Evolutionary conservation across 2,888 invertebrate genomes (phyloP), one percentile per base, ranked within the genome.

Genomic region (Agrilus mali): DNA sequence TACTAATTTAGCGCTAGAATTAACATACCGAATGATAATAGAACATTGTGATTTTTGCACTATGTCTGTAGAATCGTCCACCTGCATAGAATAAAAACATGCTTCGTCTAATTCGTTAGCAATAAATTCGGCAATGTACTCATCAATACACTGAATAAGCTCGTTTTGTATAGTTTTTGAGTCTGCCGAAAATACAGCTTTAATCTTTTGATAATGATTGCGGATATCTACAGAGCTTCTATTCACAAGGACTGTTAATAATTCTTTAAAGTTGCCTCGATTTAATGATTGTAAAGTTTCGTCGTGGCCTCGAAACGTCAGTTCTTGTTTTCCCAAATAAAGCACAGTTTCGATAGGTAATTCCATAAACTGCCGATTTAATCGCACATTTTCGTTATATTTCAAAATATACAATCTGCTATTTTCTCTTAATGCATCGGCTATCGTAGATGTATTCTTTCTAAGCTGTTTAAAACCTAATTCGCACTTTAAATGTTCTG

Each of bases 61-160:
- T 35, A 51, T 51, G 33, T 53, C 50, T 2, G 53, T 50, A n/a
- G 41, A 38, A 36, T 52, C 51, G 44, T 52, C 50, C 12, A 49
- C 50, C 45, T 53, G 51, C 38, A 53, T 33, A 4, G 53, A 44
- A 51, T 50, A 52, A 42, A 51, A 53, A 20, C 20, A 20, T 4
- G 45, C 15, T 22, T 44, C 33, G 13, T 48, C 47, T 15, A 52
- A 42, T 47, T 52, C 47, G 17, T 38, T 34, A 40, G 42, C 38
- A 37, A 53, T 40, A 33, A 44, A 40, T 20, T 49, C 44, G n/a
- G 43, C n/a, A 22, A 54, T 46, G 39, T 48, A 50, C n/a, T 48
- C 42, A 7, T 48, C 45, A 41, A 55, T 50, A 39, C 53, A 52
- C 7, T 44, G 41, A 17, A 49, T 51, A 14, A 52, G 22, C 38